Conservation (phyloP, 2,113 vertebrate genomes). For the Peromyscus maniculatus region DNA sequence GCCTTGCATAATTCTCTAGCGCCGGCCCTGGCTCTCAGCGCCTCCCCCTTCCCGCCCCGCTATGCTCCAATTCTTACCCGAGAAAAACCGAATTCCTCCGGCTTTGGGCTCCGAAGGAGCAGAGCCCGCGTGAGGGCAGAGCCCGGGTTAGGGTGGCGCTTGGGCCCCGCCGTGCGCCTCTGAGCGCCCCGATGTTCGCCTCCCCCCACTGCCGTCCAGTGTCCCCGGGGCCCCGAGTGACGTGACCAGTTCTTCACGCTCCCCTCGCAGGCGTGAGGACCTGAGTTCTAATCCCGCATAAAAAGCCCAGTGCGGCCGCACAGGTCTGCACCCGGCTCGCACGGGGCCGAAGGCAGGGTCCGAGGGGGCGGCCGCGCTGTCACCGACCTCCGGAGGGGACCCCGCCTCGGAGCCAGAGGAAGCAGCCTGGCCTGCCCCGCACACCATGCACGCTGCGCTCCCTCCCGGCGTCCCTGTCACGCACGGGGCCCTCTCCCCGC, state of each 20-base stretch:
- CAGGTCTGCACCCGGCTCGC: too few species aligned
- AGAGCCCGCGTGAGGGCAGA: not conserved
- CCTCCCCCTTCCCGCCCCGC: not conserved
- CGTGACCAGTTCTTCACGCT: not conserved
- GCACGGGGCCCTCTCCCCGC: not conserved
- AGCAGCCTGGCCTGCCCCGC: too few species aligned
- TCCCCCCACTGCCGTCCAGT: accelerated
- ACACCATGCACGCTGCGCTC: not conserved
- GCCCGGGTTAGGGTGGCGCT: too few species aligned
- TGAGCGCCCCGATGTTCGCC: accelerated
- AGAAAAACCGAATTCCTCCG: not conserved
- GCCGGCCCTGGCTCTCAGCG: not conserved
- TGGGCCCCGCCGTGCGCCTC: not conserved
- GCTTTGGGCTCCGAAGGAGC: not conserved
- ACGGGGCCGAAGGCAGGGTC: not conserved
- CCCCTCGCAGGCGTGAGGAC: not conserved
- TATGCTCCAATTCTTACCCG: not conserved
- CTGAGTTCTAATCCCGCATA: not conserved
- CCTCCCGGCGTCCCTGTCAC: not conserved
- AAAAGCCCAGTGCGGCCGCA: not conserved
- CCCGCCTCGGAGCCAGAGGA: not conserved
- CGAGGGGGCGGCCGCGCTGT: not conserved
- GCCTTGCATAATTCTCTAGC: constrained; percentile 97
- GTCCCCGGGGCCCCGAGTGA: accelerated
- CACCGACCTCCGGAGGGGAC: not conserved